Evolutionary conservation across 2,113 vertebrate genomes (phyloP).

Genomic region (Ranitomeya variabilis): DNA sequence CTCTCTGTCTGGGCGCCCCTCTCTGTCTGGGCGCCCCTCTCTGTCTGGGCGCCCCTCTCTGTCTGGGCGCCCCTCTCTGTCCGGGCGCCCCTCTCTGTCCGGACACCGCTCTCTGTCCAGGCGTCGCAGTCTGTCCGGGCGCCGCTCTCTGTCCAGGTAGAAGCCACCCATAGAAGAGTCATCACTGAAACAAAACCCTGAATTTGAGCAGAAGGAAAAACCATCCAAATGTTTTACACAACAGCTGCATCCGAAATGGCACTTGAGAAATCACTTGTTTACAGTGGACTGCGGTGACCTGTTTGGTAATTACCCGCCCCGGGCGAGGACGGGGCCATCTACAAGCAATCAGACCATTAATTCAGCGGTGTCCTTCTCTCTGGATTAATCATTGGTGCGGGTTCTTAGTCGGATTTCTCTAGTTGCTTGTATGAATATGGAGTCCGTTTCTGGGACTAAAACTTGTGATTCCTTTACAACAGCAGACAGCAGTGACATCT

Average conservation of each 20-base stretch:
- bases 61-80: too few relatives aligned
- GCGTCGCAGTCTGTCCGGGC: too few relatives aligned
- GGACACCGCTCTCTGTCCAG: too few relatives aligned
- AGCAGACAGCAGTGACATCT: neutral
- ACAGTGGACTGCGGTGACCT: slow-evolving; percentile 67
- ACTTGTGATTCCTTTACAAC: neutral
- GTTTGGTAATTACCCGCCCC: slow-evolving; percentile 68
- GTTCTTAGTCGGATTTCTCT: neutral
- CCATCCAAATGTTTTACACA: slow-evolving; percentile 61
- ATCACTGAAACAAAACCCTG: neutral
- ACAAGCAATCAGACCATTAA: slow-evolving; percentile 66
- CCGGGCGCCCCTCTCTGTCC: too few relatives aligned
- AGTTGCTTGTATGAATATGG: neutral
- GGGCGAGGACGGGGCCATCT: slow-evolving; percentile 63
- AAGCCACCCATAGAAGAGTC: neutral
- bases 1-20: too few relatives aligned
- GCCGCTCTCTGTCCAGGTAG: neutral
- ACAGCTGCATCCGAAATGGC: slow-evolving; percentile 60
- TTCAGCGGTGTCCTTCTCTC: slow-evolving; percentile 64
- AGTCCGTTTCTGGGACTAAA: neutral
- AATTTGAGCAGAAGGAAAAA: slow-evolving; percentile 58
- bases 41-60: too few relatives aligned
- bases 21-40: too few relatives aligned
- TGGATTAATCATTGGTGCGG: slow-evolving; percentile 62
- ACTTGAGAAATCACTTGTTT: slow-evolving; percentile 67